Conservation (phyloP, 2,888 invertebrate species). For the Lasioglossum leucozonium region DNA sequence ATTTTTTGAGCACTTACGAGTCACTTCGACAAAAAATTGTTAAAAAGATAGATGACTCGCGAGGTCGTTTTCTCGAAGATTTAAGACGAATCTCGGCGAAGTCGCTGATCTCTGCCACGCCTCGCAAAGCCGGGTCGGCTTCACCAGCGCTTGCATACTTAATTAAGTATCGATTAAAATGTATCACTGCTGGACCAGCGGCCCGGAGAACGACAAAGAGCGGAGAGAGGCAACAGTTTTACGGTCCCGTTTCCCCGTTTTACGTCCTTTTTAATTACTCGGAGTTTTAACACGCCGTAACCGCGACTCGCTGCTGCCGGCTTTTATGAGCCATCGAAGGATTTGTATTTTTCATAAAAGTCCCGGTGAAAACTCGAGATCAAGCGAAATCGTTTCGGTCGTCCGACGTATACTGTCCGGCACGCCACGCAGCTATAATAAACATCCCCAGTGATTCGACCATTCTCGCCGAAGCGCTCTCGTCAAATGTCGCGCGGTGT, state of each 20-base stretch:
- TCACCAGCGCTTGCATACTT: neutral
- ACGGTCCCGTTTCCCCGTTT: neutral
- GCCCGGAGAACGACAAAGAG: neutral
- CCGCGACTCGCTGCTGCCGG: neutral
- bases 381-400: neutral
- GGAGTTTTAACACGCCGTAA: constrained; percentile 23
- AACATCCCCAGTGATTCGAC: neutral
- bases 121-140: constrained; percentile 6
- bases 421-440: neutral
- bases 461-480: neutral
- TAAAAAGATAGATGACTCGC: neutral
- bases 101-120: neutral
- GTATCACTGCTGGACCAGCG: neutral
- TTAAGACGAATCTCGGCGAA: neutral
- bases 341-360: constrained; percentile 28
- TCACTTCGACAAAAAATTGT: too few species aligned
- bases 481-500: constrained; percentile 5
- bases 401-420: neutral
- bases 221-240: constrained; percentile 17
- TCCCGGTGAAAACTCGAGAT: neutral
- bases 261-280: constrained; percentile 25
- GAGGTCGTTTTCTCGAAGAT: neutral
- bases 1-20: too few species aligned
- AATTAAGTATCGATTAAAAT: constrained; percentile 50
- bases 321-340: constrained; percentile 14